phyloP scores from a whole-genome alignment of 2,113 vertebrate genomes.

The Rallus limicola region DNA sequence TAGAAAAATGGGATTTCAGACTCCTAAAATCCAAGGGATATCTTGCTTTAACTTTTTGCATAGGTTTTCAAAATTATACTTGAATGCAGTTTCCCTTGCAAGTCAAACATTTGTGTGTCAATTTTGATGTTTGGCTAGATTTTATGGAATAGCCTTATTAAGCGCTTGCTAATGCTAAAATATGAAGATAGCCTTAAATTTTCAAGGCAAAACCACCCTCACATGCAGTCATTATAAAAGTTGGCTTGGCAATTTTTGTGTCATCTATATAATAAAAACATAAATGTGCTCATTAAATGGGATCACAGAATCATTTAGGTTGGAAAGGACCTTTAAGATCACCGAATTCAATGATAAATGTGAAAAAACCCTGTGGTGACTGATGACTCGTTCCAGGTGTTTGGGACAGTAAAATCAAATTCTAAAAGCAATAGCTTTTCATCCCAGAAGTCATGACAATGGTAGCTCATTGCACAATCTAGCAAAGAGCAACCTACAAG shows the following conservation, averaged over 20 bases:
- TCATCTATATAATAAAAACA: background rate
- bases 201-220: background rate
- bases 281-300: background rate
- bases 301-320: background rate
- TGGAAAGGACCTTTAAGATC: background rate
- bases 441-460: background rate
- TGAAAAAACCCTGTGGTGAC: background rate
- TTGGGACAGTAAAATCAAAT: background rate
- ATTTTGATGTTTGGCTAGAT: background rate
- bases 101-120: background rate
- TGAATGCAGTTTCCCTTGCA: background rate
- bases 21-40: background rate
- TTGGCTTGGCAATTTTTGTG: background rate
- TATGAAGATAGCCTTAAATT: background rate
- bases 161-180: background rate
- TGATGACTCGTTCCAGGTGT: background rate
- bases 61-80: background rate
- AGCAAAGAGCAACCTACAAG: background rate
- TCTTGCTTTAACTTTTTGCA: background rate
- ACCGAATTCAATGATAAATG: background rate
- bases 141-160: background rate
- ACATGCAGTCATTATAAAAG: background rate
- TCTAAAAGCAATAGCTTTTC: background rate
- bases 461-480: background rate
- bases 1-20: background rate